These are phyloP conservation scores for Trachelus stipa DNA, from an alignment of 2,888 invertebrate species.

Conservation along the genomic window DNA sequence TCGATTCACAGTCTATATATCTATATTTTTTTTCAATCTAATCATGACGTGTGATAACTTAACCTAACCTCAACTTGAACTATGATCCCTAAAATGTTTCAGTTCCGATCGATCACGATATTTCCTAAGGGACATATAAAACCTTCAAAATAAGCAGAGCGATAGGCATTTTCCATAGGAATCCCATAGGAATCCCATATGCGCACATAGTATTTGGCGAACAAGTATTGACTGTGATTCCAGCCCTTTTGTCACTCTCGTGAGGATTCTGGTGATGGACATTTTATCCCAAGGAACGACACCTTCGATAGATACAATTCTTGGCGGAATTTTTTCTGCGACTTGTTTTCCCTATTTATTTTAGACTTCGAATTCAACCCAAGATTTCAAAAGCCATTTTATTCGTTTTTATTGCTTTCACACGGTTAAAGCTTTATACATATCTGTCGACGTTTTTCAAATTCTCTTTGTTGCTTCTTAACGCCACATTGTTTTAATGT, in stretches of 20 bases:
- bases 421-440: not conserved
- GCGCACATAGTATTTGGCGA: not conserved
- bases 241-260: not conserved
- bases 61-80: not conserved
- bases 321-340: no score
- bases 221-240: not conserved
- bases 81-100: not conserved
- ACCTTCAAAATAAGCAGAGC: not conserved
- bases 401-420: not conserved
- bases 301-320: not conserved
- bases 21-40: not conserved
- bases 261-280: not conserved
- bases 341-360: not conserved
- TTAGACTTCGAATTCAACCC: not conserved
- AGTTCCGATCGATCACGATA: not conserved
- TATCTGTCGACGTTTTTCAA: not conserved
- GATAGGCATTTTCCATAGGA: not conserved
- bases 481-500: not conserved
- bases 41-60: not conserved
- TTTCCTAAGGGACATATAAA: not conserved
- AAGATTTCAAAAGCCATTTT: not conserved
- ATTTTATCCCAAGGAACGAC: not conserved
- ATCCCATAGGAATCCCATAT: not conserved
- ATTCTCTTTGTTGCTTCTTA: not conserved
- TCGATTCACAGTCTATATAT: not conserved